Conservation (phyloP, 2,888 invertebrate genomes). For the Seira sanloemensis region DNA sequence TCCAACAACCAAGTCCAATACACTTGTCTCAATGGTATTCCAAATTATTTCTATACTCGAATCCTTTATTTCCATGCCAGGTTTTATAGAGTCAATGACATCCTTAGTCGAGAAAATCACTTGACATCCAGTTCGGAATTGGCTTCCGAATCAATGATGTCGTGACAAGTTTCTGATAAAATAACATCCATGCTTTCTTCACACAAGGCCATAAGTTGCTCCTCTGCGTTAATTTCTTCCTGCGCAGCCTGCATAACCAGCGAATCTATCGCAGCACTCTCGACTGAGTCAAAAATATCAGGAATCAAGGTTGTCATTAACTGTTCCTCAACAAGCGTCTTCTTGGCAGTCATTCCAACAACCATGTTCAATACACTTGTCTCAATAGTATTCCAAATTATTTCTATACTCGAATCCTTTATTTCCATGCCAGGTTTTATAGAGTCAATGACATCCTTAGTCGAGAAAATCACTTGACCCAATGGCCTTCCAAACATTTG, state of each 20-base stretch:
- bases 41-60: conserved; percentile 7
- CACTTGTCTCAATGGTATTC: background rate
- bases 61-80: conserved; percentile 30
- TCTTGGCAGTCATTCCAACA: background rate
- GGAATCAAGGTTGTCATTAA: background rate
- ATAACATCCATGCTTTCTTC: conserved; percentile 34
- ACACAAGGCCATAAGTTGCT: background rate
- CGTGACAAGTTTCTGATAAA: too few species aligned
- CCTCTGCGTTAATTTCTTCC: background rate
- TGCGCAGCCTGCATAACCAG: background rate
- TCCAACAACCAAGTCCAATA: background rate
- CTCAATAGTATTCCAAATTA: conserved; percentile 12
- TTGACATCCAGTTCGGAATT: too few species aligned
- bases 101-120: conserved; percentile 34
- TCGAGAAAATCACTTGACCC: conserved; percentile 28
- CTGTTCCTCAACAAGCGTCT: background rate
- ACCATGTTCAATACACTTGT: background rate
- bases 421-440: conserved; percentile 50
- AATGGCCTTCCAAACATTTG: conserved; percentile 36
- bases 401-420: background rate
- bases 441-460: conserved; percentile 24
- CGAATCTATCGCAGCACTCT: background rate
- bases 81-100: conserved; percentile 42
- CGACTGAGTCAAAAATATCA: background rate
- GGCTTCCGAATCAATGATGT: too few species aligned